Conservation (phyloP, 2,797 vertebrate genomes). For the Propithecus perrieri region DNA sequence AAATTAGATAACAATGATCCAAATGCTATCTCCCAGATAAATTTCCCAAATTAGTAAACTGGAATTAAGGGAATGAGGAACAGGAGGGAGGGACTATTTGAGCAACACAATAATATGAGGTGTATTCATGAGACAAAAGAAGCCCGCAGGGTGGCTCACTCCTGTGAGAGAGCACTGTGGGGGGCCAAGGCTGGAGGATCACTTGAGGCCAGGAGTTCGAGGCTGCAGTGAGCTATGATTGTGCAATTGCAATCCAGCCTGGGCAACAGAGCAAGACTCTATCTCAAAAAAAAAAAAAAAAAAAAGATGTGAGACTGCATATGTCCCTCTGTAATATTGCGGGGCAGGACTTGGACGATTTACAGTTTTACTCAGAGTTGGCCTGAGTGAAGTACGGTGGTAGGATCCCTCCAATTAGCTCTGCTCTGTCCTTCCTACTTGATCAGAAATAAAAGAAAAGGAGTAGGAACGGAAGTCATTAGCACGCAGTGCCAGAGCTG, state of each 20-base stretch:
- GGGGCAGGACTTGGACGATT: not conserved
- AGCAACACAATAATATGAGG: not conserved
- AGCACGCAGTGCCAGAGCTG: not conserved
- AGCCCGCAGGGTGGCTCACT: not conserved
- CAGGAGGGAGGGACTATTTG: not conserved
- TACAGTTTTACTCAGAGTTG: not conserved
- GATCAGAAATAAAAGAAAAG: not conserved
- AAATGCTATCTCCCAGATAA: slow-evolving; percentile 7
- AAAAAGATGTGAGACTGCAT: not conserved
- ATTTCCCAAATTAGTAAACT: not conserved
- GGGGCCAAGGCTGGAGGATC: not conserved
- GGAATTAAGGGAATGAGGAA: slow-evolving; percentile 16
- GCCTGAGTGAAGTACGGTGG: not conserved
- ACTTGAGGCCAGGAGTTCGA: not conserved
- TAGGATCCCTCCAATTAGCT: not conserved
- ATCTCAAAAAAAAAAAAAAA: too few species aligned
- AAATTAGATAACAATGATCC: not conserved
- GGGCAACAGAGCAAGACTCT: not conserved
- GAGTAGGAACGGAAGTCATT: not conserved
- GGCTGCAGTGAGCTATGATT: not conserved
- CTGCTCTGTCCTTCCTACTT: not conserved
- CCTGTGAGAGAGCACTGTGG: not conserved
- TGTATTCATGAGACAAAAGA: not conserved
- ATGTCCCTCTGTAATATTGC: too few species aligned
- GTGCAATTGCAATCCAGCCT: not conserved